Percentiles rank a stretch among this genome's conserved stretches.
These are phyloP conservation scores for Tretioscincus oriximinensis DNA, from an alignment of 2,113 vertebrate genomes.

Conservation along the genomic window DNA sequence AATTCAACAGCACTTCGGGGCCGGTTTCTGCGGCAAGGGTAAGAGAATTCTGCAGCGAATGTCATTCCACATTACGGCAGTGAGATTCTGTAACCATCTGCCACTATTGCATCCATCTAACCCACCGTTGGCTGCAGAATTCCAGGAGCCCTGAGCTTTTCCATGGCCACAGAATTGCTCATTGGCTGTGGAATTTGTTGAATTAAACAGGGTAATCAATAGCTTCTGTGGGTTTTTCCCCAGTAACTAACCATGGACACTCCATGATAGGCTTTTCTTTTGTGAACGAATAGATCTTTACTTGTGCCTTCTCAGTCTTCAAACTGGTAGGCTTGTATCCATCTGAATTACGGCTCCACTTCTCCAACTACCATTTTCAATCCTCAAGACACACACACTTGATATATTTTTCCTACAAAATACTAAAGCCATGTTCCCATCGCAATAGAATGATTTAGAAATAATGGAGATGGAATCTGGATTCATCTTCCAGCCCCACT, in stretches of 20 bases:
- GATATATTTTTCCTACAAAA: background rate
- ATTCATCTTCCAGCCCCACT: too few species aligned
- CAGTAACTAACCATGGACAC: background rate
- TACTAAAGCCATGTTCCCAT: background rate
- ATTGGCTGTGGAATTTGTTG: conserved; percentile 41
- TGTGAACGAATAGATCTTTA: background rate
- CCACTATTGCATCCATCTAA: conserved; percentile 34
- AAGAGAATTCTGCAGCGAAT: conserved; percentile 45
- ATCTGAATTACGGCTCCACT: background rate
- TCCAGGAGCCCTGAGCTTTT: conserved; percentile 46
- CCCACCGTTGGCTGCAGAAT: conserved; percentile 43
- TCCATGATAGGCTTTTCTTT: background rate
- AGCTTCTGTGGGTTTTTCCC: background rate
- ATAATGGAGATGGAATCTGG: too few species aligned
- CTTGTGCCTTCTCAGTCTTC: background rate
- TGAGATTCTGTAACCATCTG: conserved; percentile 32
- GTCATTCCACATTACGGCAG: conserved; percentile 31
- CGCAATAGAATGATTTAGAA: too few species aligned
- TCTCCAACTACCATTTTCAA: background rate
- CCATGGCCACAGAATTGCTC: conserved; percentile 42
- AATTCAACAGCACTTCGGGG: conserved; percentile 36
- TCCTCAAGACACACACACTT: background rate
- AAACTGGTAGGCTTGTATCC: background rate
- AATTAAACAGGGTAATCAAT: conserved; percentile 1
- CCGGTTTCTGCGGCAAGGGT: conserved; percentile 40